Percentiles rank a stretch among this genome's conserved stretches.
Evolutionary conservation across 2,888 invertebrate genomes (phyloP).

Genomic region (Chaetoderma sp.): DNA sequence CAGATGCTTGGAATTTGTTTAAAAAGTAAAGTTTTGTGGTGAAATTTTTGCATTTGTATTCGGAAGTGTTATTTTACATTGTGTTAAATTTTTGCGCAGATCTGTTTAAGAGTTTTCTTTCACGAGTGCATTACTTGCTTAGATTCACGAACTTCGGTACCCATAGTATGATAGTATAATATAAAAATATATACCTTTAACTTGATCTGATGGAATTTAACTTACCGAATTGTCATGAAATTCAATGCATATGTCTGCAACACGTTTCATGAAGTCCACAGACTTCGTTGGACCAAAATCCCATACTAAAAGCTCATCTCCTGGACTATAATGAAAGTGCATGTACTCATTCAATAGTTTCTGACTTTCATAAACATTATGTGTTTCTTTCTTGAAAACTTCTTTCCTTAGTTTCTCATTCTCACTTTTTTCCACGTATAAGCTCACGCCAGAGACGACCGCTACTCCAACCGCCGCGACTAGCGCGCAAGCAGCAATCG

Average conservation of each 20-base stretch:
- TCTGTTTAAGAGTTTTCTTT: too few relatives aligned
- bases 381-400: conserved; percentile 7
- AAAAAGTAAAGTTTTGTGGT: too few relatives aligned
- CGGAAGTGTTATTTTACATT: too few relatives aligned
- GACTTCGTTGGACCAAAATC: conserved; percentile 59
- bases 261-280: conserved; percentile 62
- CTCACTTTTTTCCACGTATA: conserved; percentile 35
- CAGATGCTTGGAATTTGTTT: too few relatives aligned
- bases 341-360: conserved; percentile 62
- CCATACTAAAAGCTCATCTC: conserved; percentile 51
- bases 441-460: conserved; percentile 45
- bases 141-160: too few relatives aligned
- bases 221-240: too few relatives aligned
- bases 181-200: too few relatives aligned
- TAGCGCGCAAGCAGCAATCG: conserved; percentile 41
- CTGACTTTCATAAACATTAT: conserved; percentile 60
- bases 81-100: too few relatives aligned
- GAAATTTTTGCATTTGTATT: too few relatives aligned
- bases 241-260: conserved; percentile 63
- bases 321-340: conserved; percentile 61
- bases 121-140: too few relatives aligned
- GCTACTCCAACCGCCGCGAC: conserved; percentile 50
- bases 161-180: too few relatives aligned
- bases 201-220: too few relatives aligned
- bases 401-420: conserved; percentile 10